phyloP scores from a whole-genome alignment of 92 coral and sea anemone genomes.

The Scolanthus callimorphus region DNA sequence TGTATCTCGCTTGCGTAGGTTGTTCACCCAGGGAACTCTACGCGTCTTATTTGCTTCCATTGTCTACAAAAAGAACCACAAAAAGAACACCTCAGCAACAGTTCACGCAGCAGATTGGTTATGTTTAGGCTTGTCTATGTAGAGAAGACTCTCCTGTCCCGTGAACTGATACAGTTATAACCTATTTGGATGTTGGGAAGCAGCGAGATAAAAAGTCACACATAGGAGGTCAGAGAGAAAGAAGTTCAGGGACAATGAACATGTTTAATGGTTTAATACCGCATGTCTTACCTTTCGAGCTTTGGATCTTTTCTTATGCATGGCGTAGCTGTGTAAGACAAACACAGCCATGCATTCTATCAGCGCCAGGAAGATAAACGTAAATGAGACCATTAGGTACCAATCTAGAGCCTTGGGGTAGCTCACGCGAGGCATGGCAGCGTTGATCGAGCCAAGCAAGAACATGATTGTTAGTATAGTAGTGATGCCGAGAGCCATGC shows the following conservation, averaged over 20 bases:
- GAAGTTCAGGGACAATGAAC: too few species aligned
- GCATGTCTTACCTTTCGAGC: constrained; percentile 21
- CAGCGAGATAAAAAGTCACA: neutral
- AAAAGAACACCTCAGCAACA: too few species aligned
- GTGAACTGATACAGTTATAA: too few species aligned
- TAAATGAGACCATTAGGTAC: constrained; percentile 62
- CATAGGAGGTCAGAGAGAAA: too few species aligned
- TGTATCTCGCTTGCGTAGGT: constrained; percentile 3
- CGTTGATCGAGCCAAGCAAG: constrained; percentile 70
- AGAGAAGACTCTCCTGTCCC: too few species aligned
- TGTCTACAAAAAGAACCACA: too few species aligned
- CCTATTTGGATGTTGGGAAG: neutral
- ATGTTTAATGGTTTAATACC: neutral
- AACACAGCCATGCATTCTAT: constrained; percentile 58
- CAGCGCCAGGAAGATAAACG: constrained; percentile 54
- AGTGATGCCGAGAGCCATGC: constrained; percentile 90
- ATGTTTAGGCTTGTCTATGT: too few species aligned
- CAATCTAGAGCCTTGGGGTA: constrained; percentile 76
- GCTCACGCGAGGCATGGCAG: constrained; percentile 65
- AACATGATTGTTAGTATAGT: constrained; percentile 82
- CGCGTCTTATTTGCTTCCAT: too few species aligned
- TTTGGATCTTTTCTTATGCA: neutral
- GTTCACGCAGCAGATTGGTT: too few species aligned
- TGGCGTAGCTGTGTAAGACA: neutral
- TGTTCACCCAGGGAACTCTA: constrained; percentile 3